These are phyloP conservation scores for Hyphantria cunea DNA, from an alignment of 1,140 invertebrate species.

Conservation along the genomic window DNA sequence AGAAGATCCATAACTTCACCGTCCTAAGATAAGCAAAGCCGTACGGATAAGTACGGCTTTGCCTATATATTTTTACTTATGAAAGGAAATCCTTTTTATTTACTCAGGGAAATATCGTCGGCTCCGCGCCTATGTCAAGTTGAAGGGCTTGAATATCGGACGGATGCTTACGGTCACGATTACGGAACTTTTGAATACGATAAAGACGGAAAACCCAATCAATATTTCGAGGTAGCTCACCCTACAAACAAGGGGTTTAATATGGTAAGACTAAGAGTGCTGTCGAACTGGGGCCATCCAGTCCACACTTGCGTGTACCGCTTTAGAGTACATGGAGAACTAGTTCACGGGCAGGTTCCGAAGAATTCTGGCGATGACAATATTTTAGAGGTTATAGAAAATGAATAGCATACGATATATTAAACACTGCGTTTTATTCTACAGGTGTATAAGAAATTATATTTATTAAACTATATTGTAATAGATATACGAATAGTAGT, in stretches of 20 bases:
- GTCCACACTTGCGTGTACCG: constrained; percentile 72
- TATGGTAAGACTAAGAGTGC: constrained; percentile 54
- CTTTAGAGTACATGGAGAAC: constrained; percentile 64
- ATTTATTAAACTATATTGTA: too few species aligned
- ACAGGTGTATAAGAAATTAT: too few species aligned
- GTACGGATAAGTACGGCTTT: too few species aligned
- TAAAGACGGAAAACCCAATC: constrained; percentile 63
- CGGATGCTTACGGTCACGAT: constrained; percentile 58
- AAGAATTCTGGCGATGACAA: constrained; percentile 42
- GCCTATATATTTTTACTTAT: too few species aligned
- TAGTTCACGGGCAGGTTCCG: constrained; percentile 38
- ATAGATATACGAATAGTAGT: too few species aligned
- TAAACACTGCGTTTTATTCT: too few species aligned
- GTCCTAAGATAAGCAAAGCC: too few species aligned
- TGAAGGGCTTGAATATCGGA: constrained; percentile 57
- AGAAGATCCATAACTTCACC: too few species aligned
- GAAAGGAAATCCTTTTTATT: constrained; percentile 5
- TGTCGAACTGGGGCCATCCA: constrained; percentile 68
- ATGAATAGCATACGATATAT: constrained; percentile 37
- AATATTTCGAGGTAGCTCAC: constrained; percentile 63
- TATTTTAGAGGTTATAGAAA: constrained; percentile 42
- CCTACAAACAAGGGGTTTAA: constrained; percentile 50
- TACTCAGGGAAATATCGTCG: constrained; percentile 71
- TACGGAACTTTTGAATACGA: constrained; percentile 71
- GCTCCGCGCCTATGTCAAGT: constrained; percentile 67